These are phyloP conservation scores for Lochmaea capreae DNA, from an alignment of 2,888 invertebrate species.

Conservation along the genomic window DNA sequence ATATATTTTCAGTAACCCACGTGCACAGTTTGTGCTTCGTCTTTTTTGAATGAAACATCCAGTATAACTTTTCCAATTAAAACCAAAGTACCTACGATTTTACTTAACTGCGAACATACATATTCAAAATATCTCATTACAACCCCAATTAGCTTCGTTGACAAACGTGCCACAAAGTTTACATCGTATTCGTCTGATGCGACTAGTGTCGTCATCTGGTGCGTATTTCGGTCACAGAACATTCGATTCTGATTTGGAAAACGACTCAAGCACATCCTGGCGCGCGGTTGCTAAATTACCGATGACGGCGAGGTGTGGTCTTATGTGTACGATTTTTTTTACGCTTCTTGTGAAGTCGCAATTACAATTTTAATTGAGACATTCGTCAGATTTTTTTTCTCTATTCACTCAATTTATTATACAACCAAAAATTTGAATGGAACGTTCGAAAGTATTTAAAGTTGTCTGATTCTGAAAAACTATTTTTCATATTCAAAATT, in stretches of 20 bases:
- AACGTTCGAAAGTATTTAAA: too few species aligned
- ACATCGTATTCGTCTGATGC: slow-evolving; percentile 15
- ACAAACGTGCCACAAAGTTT: slow-evolving; percentile 36
- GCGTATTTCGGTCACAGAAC: slow-evolving; percentile 39
- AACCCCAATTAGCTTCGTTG: slow-evolving; percentile 39
- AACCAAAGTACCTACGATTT: neutral
- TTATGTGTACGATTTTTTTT: slow-evolving; percentile 42
- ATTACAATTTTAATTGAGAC: slow-evolving; percentile 23
- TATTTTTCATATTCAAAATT: too few species aligned
- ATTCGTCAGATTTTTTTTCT: slow-evolving; percentile 8
- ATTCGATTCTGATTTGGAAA: slow-evolving; percentile 47
- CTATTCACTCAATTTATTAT: neutral
- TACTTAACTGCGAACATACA: neutral
- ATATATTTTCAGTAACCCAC: neutral
- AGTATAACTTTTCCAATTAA: neutral
- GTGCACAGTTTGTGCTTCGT: neutral
- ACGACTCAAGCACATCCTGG: slow-evolving; percentile 54
- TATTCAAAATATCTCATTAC: slow-evolving; percentile 38
- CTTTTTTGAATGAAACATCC: neutral
- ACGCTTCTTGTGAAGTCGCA: neutral
- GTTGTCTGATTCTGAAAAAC: too few species aligned
- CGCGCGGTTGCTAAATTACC: slow-evolving; percentile 58
- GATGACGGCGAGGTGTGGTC: slow-evolving; percentile 59
- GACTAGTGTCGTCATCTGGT: slow-evolving; percentile 34
- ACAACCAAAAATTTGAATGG: too few species aligned